Conservation (phyloP, 2,797 vertebrate species). For the Thunnus albacares region DNA sequence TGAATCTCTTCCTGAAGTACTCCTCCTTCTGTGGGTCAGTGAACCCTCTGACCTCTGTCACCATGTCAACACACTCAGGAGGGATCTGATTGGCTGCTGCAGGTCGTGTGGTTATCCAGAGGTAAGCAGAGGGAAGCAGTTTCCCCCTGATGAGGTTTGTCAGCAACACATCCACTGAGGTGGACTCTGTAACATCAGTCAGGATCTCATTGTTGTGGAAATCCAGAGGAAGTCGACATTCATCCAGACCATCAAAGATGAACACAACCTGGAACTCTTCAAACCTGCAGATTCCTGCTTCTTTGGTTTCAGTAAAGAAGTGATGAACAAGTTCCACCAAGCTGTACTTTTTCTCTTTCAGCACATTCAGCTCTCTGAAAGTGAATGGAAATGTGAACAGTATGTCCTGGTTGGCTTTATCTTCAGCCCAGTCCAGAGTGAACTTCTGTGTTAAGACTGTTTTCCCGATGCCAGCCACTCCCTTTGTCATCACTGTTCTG, state of each 20-base stretch:
- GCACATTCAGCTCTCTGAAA: no score
- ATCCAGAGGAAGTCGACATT: conserved; percentile 43
- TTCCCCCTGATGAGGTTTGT: conserved; percentile 45
- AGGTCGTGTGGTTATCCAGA: conserved; percentile 47
- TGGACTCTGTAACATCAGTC: conserved; percentile 4
- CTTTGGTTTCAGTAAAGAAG: no score
- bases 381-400: no score
- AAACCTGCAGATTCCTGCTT: conserved; percentile 31
- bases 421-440: conserved; percentile 36
- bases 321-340: no score
- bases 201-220: conserved; percentile 23
- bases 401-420: not conserved
- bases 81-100: conserved; percentile 41
- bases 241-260: conserved; percentile 42
- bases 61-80: conserved; percentile 23
- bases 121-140: conserved; percentile 38
- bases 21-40: conserved; percentile 37
- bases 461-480: conserved; percentile 45
- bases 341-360: no score
- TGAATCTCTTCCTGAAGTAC: conserved; percentile 26
- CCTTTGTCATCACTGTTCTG: conserved; percentile 37
- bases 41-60: conserved; percentile 50
- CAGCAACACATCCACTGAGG: conserved; percentile 40
- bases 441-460: conserved; percentile 47
- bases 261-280: conserved; percentile 23